phyloP scores from a whole-genome alignment of 2,888 invertebrate species.

The Andrena bucephala region DNA sequence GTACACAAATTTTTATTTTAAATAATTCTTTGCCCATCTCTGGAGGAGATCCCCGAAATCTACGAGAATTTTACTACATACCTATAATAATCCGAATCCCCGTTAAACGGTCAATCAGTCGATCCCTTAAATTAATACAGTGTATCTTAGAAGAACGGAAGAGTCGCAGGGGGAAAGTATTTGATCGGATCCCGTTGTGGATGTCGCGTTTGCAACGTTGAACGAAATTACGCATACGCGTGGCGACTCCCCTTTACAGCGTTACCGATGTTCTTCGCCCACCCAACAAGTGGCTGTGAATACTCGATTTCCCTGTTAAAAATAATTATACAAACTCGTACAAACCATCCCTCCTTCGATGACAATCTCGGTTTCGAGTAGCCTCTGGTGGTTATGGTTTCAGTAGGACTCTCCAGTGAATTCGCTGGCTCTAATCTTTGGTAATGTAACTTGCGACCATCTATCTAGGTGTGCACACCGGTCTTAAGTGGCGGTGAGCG shows the following conservation, averaged over 20 bases:
- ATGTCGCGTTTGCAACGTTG: conserved; percentile 26
- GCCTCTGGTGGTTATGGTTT: not conserved
- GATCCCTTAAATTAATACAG: conserved; percentile 9
- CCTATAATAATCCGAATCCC: not conserved
- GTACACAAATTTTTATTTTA: too few species aligned
- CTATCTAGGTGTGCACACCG: not conserved
- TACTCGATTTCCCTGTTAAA: not conserved
- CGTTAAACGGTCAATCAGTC: conserved; percentile 20
- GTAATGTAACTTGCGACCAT: not conserved
- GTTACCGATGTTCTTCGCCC: not conserved
- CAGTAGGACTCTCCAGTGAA: not conserved
- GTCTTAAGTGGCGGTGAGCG: conserved; percentile 86
- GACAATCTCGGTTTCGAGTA: conserved; percentile 25
- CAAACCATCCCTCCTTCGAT: not conserved
- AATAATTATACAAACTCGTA: not conserved
- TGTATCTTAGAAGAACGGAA: not conserved
- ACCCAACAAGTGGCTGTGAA: not conserved
- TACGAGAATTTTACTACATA: too few species aligned
- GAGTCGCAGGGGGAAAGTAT: not conserved
- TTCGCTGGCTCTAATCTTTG: not conserved
- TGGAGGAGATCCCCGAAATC: too few species aligned
- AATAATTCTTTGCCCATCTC: too few species aligned
- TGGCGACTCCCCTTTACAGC: conserved; percentile 8
- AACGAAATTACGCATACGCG: conserved; percentile 7
- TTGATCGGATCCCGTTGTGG: not conserved